A percentile compares a stretch with the other conserved stretches of the same genome.
Conservation (phyloP, 2,113 vertebrate genomes). For the Oncorhynchus mykiss region DNA sequence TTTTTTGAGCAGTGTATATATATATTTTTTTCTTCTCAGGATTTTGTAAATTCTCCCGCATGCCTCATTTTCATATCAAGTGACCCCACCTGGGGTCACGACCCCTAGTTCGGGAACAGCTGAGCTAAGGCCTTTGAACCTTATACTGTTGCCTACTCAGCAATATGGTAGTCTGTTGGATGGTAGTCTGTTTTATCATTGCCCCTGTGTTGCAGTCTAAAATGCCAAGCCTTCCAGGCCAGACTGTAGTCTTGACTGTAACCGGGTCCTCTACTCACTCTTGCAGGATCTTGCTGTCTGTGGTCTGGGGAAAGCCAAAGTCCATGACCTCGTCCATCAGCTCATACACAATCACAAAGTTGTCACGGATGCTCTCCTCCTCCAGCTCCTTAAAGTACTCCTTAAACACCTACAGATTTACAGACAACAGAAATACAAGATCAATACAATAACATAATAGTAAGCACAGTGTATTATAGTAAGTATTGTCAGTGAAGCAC, state of each 20-base stretch:
- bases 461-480: not conserved
- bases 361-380: constrained; percentile 83
- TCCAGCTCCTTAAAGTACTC: constrained; percentile 82
- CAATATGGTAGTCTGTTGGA: not conserved
- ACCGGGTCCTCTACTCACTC: constrained; percentile 67
- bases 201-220: no score
- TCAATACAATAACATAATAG: not conserved
- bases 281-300: constrained; percentile 82
- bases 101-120: no score
- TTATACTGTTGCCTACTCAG: not conserved
- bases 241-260: not conserved
- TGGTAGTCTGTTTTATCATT: no score
- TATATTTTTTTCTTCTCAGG: no score
- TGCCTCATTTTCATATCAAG: no score
- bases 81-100: no score
- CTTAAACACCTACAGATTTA: constrained; percentile 70
- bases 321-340: constrained; percentile 83
- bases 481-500: not conserved
- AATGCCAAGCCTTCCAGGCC: not conserved
- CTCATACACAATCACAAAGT: constrained; percentile 82
- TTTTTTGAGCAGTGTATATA: no score
- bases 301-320: constrained; percentile 82
- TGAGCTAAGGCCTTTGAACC: no score
- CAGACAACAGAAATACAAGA: constrained; percentile 1
- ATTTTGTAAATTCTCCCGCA: no score